A percentile compares a stretch with the other conserved stretches of the same genome.
phyloP scores from a whole-genome alignment of 1,140 invertebrate genomes.

The Bombus superbus region DNA sequence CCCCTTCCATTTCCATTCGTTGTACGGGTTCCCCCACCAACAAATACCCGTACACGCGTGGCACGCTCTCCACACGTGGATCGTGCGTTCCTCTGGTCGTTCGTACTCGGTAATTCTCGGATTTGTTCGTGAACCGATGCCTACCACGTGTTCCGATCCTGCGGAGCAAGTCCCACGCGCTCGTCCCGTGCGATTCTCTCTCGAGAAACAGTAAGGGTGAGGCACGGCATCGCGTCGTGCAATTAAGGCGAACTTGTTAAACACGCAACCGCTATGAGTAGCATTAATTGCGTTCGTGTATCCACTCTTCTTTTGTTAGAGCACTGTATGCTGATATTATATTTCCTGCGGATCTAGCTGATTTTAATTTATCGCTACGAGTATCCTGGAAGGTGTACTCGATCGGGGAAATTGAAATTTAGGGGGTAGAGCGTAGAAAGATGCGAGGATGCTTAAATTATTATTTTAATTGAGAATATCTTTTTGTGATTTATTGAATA shows the following conservation, averaged over 20 bases:
- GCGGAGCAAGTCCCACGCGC: slow-evolving; percentile 64
- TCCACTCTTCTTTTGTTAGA: slow-evolving; percentile 1
- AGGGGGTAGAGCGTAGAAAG: neutral
- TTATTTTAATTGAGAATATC: neutral
- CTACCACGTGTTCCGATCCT: slow-evolving; percentile 75
- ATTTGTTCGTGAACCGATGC: slow-evolving; percentile 72
- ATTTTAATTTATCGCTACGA: slow-evolving; percentile 8
- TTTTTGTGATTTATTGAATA: neutral
- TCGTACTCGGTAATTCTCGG: slow-evolving; percentile 70
- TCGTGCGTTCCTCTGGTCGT: slow-evolving; percentile 71
- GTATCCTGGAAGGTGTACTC: too few relatives aligned
- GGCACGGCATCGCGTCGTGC: slow-evolving; percentile 41
- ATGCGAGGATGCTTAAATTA: neutral
- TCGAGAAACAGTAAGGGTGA: slow-evolving; percentile 7
- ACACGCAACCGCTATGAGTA: slow-evolving; percentile 48
- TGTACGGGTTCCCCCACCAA: slow-evolving; percentile 53
- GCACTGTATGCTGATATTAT: neutral
- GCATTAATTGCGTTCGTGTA: slow-evolving; percentile 49
- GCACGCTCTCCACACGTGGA: slow-evolving; percentile 81
- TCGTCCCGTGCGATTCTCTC: slow-evolving; percentile 49
- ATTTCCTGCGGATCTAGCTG: neutral
- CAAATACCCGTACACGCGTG: slow-evolving; percentile 73
- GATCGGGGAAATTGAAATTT: neutral
- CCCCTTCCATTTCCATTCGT: slow-evolving; percentile 36
- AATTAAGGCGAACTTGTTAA: slow-evolving; percentile 62